Conservation (phyloP, 2,888 invertebrate genomes). For the Ptilodon capucinus region DNA sequence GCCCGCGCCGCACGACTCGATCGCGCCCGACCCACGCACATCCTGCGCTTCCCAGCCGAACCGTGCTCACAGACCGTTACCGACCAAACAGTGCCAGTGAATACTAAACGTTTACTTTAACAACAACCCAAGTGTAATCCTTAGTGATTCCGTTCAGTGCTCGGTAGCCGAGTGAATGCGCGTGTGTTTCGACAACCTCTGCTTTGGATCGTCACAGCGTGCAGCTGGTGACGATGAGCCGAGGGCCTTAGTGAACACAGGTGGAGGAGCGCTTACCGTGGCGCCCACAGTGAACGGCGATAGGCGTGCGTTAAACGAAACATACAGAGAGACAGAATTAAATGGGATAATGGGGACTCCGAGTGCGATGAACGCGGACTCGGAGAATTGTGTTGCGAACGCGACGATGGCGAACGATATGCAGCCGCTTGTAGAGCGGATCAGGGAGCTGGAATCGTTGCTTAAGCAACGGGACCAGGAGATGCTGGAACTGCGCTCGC, state of each 20-base stretch:
- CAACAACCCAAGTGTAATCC: conserved; percentile 63
- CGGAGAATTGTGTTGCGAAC: conserved; percentile 82
- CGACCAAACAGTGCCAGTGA: conserved; percentile 49
- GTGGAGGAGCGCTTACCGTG: conserved; percentile 77
- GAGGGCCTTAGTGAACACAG: conserved; percentile 77
- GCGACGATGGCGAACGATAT: conserved; percentile 77
- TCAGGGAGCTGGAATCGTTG: conserved; percentile 88
- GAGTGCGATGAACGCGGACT: conserved; percentile 83
- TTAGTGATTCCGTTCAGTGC: conserved; percentile 72
- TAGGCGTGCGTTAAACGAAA: conserved; percentile 76
- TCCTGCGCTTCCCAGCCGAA: conserved; percentile 58
- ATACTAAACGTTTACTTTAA: conserved; percentile 45
- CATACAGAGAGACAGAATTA: conserved; percentile 71
- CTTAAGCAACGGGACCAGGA: conserved; percentile 89
- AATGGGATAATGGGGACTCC: conserved; percentile 81
- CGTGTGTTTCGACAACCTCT: conserved; percentile 94
- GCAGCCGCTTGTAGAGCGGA: conserved; percentile 85
- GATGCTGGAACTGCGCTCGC: conserved; percentile 91
- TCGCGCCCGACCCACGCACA: conserved; percentile 56
- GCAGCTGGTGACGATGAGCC: conserved; percentile 90
- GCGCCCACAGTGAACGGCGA: conserved; percentile 78
- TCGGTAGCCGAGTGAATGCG: conserved; percentile 90
- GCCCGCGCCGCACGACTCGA: conserved; percentile 75
- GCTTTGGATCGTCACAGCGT: conserved; percentile 94
- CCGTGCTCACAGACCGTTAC: conserved; percentile 45